Evolutionary conservation across 2,797 vertebrate genomes (phyloP), one percentile per base, ranked within the genome.

Genomic region (Scarus forsteni): DNA sequence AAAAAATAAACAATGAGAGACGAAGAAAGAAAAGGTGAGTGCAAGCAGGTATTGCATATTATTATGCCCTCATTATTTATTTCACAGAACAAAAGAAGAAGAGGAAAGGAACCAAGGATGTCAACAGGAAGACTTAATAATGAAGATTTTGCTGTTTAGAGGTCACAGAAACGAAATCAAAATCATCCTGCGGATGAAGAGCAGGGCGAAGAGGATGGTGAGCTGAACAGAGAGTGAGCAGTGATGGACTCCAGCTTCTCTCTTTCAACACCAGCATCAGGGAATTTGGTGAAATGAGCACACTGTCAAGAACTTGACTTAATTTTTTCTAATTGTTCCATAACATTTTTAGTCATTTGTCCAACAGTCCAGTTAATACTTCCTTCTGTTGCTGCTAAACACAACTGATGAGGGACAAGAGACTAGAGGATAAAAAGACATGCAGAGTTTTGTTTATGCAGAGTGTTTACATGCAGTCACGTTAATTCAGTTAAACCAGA

Each of bases 1-100:
- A 19, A 72, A 19, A 65, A 56, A 94, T 88, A 89, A 91, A 70
- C 48, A 11, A 88, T n/a, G 42, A 94, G 88, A 53, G 51, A 36
- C 15, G 6, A 35, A 36, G 60, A 45, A 27, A 65, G 91, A 92
- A 89, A 92, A 93, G 93, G 93, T 93, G 95, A 95, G 97, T 96
- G 96, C 96, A 97, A 97, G 96, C 95, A 95, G 95, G 93, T 96
- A 95, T 98, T 99, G 97, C 97, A 98, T 98, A 97, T 97, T 96
- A 27, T 96, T 92, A 95, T 93, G 66, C 92, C 85, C 77, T 92
- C 80, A 44, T 91, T 82, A 73, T 86, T 96, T 67, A 81, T 74
- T 77, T 79, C 92, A 93, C 94, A 95, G 90, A 93, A 88, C 71
- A 55, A 85, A 88, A 81, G 15, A 46, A 81, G 50, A 58, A 71